Base-by-base conservation (phyloP, 2,113 vertebrate genomes). In the Salvator merianae region DNA sequence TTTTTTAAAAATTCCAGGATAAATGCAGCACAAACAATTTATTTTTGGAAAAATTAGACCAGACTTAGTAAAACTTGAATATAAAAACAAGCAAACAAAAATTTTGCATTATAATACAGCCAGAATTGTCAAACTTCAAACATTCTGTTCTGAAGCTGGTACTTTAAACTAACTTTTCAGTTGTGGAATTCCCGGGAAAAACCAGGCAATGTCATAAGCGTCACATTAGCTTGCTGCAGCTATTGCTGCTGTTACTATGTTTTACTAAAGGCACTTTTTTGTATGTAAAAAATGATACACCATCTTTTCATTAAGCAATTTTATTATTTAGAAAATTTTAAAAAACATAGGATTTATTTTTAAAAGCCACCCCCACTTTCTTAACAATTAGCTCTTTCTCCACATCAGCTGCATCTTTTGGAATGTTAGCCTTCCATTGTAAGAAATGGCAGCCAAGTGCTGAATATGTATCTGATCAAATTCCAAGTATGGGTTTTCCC, bases 251-350 rank as follows among this genome's bases (percentile, higher is more conserved):
- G 50, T 53, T 53, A 53, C 50, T 13, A 53, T 53, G 16, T 13
- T 7, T 50, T 6, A 50, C 47, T 53, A 53, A 53, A 94, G 93
- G 90, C 91, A 92, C 89, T 4, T 84, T 90, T 70, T 55, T 16
- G 0, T 26, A 71, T 26, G 81, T 76, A 4, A 3, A 4, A 22
- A 24, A 6, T 74, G 47, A 43, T 7, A 53, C 63, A 40, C 7
- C 0, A 53, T 0, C 7, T 9, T 38, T 63, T 72, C 38, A 70
- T 22, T 32, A 74, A 47, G 30, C 30, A 47, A 75, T 30, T 50
- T 75, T 30, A 32, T 47, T 50, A 53, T 74, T 50, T 22, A 63
- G 50, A 12, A 72, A 72, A 72, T 34, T 20, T n/a, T 18, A 69
- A 69, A 69, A 8, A 34, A 7, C 13, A 72, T 1, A 26, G 69